phyloP scores from a whole-genome alignment of 2,797 vertebrate species.

The Hylomyscus alleni region DNA sequence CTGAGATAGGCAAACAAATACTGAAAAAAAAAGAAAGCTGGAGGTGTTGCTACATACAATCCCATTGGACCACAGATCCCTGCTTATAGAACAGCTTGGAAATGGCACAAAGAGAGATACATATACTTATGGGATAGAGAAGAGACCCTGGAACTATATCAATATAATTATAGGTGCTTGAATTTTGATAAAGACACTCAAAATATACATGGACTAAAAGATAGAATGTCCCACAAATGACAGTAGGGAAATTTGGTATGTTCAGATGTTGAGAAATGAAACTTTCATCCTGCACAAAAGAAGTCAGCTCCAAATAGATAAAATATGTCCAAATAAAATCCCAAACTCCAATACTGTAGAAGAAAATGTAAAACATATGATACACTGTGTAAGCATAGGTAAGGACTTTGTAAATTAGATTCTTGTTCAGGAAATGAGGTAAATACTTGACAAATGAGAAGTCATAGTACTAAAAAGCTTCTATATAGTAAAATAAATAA shows the following conservation, averaged over 20 bases:
- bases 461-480: neutral
- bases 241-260: neutral
- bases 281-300: neutral
- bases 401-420: neutral
- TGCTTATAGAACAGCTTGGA: neutral
- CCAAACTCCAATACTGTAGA: neutral
- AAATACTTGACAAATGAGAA: neutral
- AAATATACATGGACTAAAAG: neutral
- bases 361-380: neutral
- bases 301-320: neutral
- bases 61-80: rapidly evolving
- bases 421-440: neutral
- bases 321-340: neutral
- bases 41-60: neutral
- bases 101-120: neutral
- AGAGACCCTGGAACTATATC: neutral
- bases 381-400: neutral
- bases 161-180: neutral
- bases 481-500: neutral
- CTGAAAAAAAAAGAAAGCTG: no score
- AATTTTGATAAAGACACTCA: neutral
- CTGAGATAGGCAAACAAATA: neutral
- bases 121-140: no score
- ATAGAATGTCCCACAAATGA: neutral
- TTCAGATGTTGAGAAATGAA: neutral